Conservation (phyloP, 2,113 vertebrate genomes). For the Falco punctatus region DNA sequence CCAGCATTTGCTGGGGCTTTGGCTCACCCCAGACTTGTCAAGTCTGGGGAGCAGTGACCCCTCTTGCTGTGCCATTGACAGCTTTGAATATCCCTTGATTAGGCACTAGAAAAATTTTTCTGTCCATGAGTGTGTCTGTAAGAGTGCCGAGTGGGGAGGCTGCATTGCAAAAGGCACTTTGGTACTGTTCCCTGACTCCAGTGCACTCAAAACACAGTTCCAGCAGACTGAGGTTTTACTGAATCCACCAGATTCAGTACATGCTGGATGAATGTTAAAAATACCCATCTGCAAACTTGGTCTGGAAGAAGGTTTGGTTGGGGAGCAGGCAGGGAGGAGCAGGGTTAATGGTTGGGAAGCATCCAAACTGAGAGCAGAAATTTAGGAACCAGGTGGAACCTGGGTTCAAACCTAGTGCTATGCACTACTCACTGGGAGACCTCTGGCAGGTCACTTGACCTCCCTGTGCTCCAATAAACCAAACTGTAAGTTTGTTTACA, state of each 20-base stretch:
- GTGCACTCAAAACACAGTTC: not conserved
- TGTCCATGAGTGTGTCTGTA: not conserved
- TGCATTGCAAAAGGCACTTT: not conserved
- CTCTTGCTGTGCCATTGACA: not conserved
- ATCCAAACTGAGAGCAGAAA: not conserved
- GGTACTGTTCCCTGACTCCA: not conserved
- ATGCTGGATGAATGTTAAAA: not conserved
- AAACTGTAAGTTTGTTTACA: conserved; percentile 1
- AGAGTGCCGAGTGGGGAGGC: not conserved
- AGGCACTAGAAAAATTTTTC: not conserved
- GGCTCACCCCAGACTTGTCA: not conserved
- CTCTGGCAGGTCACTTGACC: not conserved
- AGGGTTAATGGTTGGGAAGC: not conserved
- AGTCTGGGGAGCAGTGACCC: not conserved
- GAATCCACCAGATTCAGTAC: not conserved
- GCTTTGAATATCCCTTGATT: not conserved
- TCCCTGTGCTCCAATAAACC: not conserved
- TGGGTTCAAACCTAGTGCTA: not conserved
- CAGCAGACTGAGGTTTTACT: not conserved
- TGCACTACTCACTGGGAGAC: accelerated
- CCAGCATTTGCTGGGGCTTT: not conserved
- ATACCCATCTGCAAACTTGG: not conserved
- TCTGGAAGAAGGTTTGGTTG: not conserved
- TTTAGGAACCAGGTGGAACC: not conserved
- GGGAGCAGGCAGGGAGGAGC: not conserved